Base-by-base conservation (phyloP, 2,888 invertebrate genomes). In the Toxonevra muliebris region DNA sequence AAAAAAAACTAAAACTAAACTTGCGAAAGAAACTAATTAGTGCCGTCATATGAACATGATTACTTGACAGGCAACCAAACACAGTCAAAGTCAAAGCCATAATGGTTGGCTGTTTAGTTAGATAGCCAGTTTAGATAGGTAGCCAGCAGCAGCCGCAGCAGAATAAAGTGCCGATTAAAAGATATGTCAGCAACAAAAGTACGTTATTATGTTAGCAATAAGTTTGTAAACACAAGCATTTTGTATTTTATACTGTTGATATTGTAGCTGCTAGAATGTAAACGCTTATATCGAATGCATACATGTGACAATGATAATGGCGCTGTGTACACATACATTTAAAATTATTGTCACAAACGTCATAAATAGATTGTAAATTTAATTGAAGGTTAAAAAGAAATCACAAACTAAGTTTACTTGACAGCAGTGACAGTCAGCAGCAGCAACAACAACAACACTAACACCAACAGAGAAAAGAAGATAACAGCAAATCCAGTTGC, bases 331-430 rank as follows among this genome's bases (percentile, higher is more conserved):
- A 15, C 48, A 15, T 41, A 62, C 54, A 30, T 42, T 57, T n/a
- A 43, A 62, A 54, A 13, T 45, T 45, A 45, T 54, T 62, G 54
- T 54, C 62, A 54, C 53, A 62, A 62, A 17, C 43, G 43, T 54
- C 54, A 43, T 62, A 54, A 61, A 13, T 50, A 62, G 59, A 54
- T 55, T 62, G 69, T 60, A 63, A 66, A 62, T 68, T 55, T 43
- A 59, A 62, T 54, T 62, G 69, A 69, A 69, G 66, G 66, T 69
- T 68, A 58, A 20, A 8, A n/a, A 48, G 8, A 48, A 17, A 20
- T 42, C 30, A n/a, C 43, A n/a, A 12, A 60, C 45, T n/a, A 19
- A 20, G 13, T 30, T 8, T 17, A 42, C 58, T n/a, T n/a, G 13
- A n/a, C 48, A 15, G n/a, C 48, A 48, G 5, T 48, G 13, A n/a